Base-by-base conservation (phyloP, 2,888 invertebrate genomes). In the Idaea aversata region DNA sequence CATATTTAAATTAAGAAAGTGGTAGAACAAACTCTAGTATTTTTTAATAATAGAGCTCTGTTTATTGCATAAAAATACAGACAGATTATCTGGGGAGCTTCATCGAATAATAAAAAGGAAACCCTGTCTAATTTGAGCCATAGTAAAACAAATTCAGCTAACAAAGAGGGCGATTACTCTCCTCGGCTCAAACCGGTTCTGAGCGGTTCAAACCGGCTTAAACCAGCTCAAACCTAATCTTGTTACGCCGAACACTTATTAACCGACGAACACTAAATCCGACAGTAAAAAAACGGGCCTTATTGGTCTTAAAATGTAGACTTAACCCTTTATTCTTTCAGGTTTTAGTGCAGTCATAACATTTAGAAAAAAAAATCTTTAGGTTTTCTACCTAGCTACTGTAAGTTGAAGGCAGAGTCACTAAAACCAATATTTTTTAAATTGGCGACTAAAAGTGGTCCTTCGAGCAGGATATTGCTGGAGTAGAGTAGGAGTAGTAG, bases 201-300 rank as follows among this genome's bases (percentile, higher is more conserved):
- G 13, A 65, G 59, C 65, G 65, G 61, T 16, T 61, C 61, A 36
- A 59, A 38, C 59, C 65, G 57, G 61, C 15, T 61, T 61, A 47
- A 47, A 59, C 38, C 65, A 66, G 61, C 65, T 62, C 47, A 47
- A 47, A 47, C 47, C 47, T 47, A 47, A 47, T 47, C 47, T 47
- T 47, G 47, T 47, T 47, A 47, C 47, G 47, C 47, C 47, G 47
- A 47, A 47, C 47, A 47, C 47, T 47, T 47, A 47, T 47, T 47
- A 47, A 47, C 47, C 47, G 47, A 47, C 47, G 13, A 47, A 47
- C 47, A 47, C 47, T 47, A 47, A 47, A 47, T 6, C 47, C 47
- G 47, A 6, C 47, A 47, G 47, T 47, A 47, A 47, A 47, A n/a
- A 47, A 47, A 7, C 47, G 47, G 47, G 7, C 47, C 13, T 47